Evolutionary conservation across 2,888 invertebrate genomes (phyloP).

Genomic region (Margaritifera margaritifera): DNA sequence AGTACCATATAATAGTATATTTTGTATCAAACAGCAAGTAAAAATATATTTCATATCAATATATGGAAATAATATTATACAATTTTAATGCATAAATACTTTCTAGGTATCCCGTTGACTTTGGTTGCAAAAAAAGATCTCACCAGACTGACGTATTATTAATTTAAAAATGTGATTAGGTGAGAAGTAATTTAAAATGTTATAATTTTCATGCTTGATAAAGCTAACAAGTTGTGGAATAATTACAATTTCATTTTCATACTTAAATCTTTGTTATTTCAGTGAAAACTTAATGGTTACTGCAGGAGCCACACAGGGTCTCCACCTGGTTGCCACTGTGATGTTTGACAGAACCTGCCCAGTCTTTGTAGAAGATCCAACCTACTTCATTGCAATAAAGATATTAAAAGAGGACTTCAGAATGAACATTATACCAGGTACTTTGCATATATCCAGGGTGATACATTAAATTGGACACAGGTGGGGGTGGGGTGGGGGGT

Average conservation of each 20-base stretch:
- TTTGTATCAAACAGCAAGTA: too few species aligned
- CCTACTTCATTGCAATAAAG: constrained; percentile 79
- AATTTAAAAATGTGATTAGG: too few species aligned
- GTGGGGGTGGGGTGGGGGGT: background rate
- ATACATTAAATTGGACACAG: background rate
- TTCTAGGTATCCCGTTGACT: too few species aligned
- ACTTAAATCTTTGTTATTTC: constrained; percentile 27
- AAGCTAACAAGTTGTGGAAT: background rate
- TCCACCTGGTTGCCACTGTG: constrained; percentile 77
- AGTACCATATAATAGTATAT: too few species aligned
- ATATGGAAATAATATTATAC: too few species aligned
- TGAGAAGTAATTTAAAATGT: too few species aligned
- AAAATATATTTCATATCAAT: too few species aligned
- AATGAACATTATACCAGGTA: constrained; percentile 75
- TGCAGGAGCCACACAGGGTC: constrained; percentile 79
- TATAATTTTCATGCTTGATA: too few species aligned
- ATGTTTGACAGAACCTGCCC: constrained; percentile 75
- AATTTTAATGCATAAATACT: too few species aligned
- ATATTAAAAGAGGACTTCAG: constrained; percentile 76
- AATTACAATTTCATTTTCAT: background rate
- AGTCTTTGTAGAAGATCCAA: constrained; percentile 80
- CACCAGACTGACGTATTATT: too few species aligned
- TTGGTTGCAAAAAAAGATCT: too few species aligned
- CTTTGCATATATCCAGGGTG: background rate
- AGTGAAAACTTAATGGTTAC: constrained; percentile 77